Base-by-base conservation (phyloP, 30 jellyfish, hydroid and myxozoan species). In the Cassiopea xamachana region DNA sequence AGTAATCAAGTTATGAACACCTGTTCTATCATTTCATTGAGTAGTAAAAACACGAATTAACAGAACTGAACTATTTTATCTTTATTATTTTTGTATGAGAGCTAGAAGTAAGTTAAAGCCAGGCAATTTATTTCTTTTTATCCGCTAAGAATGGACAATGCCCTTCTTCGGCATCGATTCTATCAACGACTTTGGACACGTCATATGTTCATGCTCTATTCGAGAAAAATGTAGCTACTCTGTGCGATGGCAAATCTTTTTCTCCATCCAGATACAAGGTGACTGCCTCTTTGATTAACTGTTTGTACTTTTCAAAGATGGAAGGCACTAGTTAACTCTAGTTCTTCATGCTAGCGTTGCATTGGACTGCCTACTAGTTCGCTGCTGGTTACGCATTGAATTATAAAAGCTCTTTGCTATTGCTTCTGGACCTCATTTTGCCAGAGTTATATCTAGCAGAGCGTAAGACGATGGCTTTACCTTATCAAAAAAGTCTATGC, bases 341-440 rank as follows among this genome's bases (percentile, higher is more conserved):
- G 91, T 79, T 77, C 94, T 60, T 44, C 85, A 51, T 19, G 86
- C 85, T 27, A 87, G 85, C 4, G 91, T 67, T 50, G 58, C 84
- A 48, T 87, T 87, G 1, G 91, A 55, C 69, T 77, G 94, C 27
- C 94, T 86, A 14, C 90, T 80, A 10, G 78, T 15, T 60, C 77
- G 94, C 47, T 87, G 94, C 68, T 76, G 91, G 67, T 43, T 61
- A 12, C 85, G 85, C 90, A 78, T 77, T 2, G 84, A 76, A 51
- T 68, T 76, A 92, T 87, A 78, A 55, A 78, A 87, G 70, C 93
- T 86, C 58, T 87, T 77, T 46, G 94, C 91, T 17, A 76, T 87
- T 45, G 90, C 92, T 13, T 87, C 94, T 46, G 84, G 94, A 13
- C 94, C 94, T 17, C 85, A 92, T 78, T 87, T 87, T 4, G 90